Base-by-base conservation (phyloP, 2,797 vertebrate genomes). In the Platyrinchus mystaceus region DNA sequence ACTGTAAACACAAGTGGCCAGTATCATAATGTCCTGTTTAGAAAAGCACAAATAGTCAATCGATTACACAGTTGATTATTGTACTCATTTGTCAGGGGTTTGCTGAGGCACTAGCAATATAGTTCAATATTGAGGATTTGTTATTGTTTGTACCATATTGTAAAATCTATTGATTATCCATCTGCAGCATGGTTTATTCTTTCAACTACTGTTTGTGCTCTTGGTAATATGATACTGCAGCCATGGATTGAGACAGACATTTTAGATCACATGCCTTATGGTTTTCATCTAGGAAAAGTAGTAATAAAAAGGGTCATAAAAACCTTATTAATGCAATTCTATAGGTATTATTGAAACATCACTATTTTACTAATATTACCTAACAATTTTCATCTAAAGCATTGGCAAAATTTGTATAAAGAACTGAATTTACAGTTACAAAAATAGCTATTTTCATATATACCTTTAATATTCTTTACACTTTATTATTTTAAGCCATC, bases 101-200 rank as follows among this genome's bases (percentile, higher is more conserved):
- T 93, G 10, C 52, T 87, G 67, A 67, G 14, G 41, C 34, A 49
- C 20, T 36, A 62, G 28, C 55, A 87, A 63, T 67, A 9, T 78
- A 88, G 84, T 79, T 93, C 34, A 79, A 2, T 85, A 28, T 44
- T 41, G 15, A 84, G 87, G 64, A 50, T 90, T 89, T 87, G n/a
- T 63, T 94, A 74, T 12, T 87, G 52, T 78, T 76, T 83, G 75
- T 49, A 74, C 17, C n/a, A 67, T 22, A 41, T 64, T 94, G n/a
- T 92, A 87, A 88, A 85, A 91, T 82, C 28, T 78, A 73, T 85
- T 95, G 84, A 79, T 96, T 95, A 87, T 80, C 70, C 11, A 37
- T 55, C 24, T 74, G 46, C 53, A 55, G 32, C 63, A 59, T 71
- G 68, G 80, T 91, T 95, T 96, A 71, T 84, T 94, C 16, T 93